Evolutionary conservation across 2,888 invertebrate genomes (phyloP).

Genomic region (Kryphioiulus occultus): DNA sequence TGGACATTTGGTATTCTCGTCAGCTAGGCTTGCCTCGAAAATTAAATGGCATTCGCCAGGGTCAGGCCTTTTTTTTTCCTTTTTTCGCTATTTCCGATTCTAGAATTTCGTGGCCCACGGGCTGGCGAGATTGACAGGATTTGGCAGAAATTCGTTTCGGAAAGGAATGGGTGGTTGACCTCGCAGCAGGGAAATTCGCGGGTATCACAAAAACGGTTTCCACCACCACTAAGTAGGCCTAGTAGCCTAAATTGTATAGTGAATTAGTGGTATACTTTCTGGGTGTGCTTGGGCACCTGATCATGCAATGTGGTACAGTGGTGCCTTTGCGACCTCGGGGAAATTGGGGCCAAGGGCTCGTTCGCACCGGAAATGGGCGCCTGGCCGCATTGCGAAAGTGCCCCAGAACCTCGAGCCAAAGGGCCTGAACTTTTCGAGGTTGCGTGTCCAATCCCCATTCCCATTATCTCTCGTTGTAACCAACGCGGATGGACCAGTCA

Average conservation of each 20-base stretch:
- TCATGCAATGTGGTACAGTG: too few species aligned
- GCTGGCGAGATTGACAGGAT: neutral
- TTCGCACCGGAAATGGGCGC: too few species aligned
- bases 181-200: neutral
- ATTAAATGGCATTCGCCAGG: neutral
- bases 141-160: neutral
- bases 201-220: too few species aligned
- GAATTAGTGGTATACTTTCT: too few species aligned
- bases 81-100: neutral
- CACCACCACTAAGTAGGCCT: too few species aligned
- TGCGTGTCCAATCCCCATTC: too few species aligned
- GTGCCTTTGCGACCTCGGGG: neutral
- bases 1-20: neutral
- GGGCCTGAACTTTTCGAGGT: too few species aligned
- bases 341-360: neutral
- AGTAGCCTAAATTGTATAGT: too few species aligned
- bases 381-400: too few species aligned
- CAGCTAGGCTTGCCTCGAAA: neutral
- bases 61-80: neutral
- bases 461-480: neutral
- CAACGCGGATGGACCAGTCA: neutral
- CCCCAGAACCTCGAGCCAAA: too few species aligned
- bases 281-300: too few species aligned
- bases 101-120: neutral
- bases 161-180: neutral